Conservation (phyloP, 1,140 invertebrate genomes). For the Oryzaephilus surinamensis region DNA sequence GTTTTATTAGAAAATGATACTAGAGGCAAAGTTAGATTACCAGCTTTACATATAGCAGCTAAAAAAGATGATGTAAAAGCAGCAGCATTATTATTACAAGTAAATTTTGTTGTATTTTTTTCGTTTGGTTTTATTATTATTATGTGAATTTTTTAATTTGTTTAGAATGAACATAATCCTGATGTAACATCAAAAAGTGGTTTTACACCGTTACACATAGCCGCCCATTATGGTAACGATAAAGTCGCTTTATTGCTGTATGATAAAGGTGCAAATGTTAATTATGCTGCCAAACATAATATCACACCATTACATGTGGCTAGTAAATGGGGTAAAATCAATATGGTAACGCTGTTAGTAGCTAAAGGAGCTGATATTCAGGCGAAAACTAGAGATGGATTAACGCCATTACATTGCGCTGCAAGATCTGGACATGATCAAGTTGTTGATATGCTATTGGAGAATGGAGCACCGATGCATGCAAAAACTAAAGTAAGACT, state of each 20-base stretch:
- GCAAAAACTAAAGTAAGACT: conserved; percentile 95
- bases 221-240: conserved; percentile 96
- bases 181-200: conserved; percentile 95
- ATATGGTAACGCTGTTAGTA: conserved; percentile 73
- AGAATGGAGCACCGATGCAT: conserved; percentile 84
- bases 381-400: conserved; percentile 86
- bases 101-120: conserved; percentile 25
- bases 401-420: conserved; percentile 87
- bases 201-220: conserved; percentile 97
- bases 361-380: conserved; percentile 85
- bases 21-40: conserved; percentile 78
- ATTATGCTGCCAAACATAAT: conserved; percentile 91
- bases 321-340: conserved; percentile 91
- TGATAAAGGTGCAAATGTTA: conserved; percentile 88
- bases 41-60: conserved; percentile 94
- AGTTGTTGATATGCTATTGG: conserved; percentile 86
- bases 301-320: conserved; percentile 91
- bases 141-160: conserved; percentile 3
- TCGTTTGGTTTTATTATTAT: background rate
- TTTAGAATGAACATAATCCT: conserved; percentile 84
- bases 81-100: conserved; percentile 79
- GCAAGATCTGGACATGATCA: conserved; percentile 92
- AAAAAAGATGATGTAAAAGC: conserved; percentile 99
- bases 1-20: conserved; percentile 93
- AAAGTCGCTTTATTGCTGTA: conserved; percentile 87